Percentiles rank a stretch among this genome's conserved stretches.
These are phyloP conservation scores for Gopherus flavomarginatus DNA, from an alignment of 2,113 vertebrate species.

Conservation along the genomic window DNA sequence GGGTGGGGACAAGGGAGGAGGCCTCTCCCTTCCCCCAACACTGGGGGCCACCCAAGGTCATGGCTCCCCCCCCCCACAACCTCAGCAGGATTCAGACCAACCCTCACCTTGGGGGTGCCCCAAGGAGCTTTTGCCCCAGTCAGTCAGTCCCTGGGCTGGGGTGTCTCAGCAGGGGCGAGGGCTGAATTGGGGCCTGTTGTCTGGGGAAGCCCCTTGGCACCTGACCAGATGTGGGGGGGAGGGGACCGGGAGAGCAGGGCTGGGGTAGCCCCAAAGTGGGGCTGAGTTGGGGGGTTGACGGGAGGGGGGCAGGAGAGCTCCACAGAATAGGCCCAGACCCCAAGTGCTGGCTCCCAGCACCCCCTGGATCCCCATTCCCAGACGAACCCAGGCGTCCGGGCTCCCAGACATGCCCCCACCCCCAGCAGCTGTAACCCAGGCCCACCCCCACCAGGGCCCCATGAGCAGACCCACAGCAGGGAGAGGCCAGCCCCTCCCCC, in stretches of 20 bases:
- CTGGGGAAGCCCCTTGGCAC: not conserved
- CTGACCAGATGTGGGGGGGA: not conserved
- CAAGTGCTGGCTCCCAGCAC: not conserved
- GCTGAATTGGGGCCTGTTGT: not conserved
- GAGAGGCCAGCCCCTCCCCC: not conserved
- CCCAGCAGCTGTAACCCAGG: not conserved
- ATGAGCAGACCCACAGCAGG: too few species aligned
- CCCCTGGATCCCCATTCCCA: not conserved
- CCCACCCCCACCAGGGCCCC: too few species aligned
- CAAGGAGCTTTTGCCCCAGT: too few species aligned
- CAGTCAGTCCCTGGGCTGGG: not conserved
- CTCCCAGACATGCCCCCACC: not conserved
- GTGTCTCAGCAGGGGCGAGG: not conserved
- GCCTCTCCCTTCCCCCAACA: not conserved
- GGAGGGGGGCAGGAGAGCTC: not conserved
- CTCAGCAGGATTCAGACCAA: not conserved
- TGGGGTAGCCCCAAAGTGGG: conserved; percentile 7
- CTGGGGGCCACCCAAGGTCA: not conserved
- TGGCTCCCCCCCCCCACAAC: not conserved
- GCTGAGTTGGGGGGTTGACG: not conserved
- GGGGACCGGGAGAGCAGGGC: not conserved
- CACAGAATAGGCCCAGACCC: not conserved
- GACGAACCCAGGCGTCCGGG: not conserved
- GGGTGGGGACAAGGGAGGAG: not conserved
- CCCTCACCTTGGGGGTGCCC: not conserved